A percentile compares a stretch with the other conserved stretches of the same genome.
phyloP scores from a whole-genome alignment of 2,888 invertebrate species.

The Euplagia quadripunctaria region DNA sequence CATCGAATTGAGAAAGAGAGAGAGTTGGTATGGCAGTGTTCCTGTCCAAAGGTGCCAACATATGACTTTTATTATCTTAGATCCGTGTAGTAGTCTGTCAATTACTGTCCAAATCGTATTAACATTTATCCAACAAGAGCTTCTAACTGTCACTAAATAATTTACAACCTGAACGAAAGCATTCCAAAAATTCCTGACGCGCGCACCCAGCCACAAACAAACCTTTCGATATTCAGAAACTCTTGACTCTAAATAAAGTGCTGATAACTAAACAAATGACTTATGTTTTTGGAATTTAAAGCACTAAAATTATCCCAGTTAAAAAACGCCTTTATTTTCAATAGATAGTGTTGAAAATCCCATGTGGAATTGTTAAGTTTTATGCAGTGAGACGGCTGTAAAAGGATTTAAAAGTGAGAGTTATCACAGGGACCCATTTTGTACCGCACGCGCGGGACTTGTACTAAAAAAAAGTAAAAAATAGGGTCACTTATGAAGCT shows the following conservation, averaged over 20 bases:
- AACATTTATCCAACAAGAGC: constrained; percentile 16
- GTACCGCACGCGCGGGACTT: constrained; percentile 83
- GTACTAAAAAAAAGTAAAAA: constrained; percentile 68
- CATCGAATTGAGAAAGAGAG: no score
- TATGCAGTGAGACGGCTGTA: constrained; percentile 78
- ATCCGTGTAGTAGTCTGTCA: no score
- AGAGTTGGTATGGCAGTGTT: no score
- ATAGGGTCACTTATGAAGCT: constrained; percentile 58
- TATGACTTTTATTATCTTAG: no score
- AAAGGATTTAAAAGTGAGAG: constrained; percentile 86
- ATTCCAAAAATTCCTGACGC: constrained; percentile 68
- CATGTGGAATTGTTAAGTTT: constrained; percentile 43
- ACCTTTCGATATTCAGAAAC: constrained; percentile 74
- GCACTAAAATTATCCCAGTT: constrained; percentile 45
- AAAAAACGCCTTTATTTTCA: constrained; percentile 46
- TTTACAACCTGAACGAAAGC: constrained; percentile 58
- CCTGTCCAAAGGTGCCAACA: no score
- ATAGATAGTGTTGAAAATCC: constrained; percentile 53
- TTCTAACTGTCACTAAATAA: constrained; percentile 53
- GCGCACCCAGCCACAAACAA: constrained; percentile 67
- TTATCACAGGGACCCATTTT: constrained; percentile 85
- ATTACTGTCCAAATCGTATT: not conserved
- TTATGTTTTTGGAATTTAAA: constrained; percentile 84
- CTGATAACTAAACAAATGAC: constrained; percentile 86
- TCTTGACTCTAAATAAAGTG: constrained; percentile 85